phyloP scores from a whole-genome alignment of 2,797 vertebrate species.

The Lophius americanus region DNA sequence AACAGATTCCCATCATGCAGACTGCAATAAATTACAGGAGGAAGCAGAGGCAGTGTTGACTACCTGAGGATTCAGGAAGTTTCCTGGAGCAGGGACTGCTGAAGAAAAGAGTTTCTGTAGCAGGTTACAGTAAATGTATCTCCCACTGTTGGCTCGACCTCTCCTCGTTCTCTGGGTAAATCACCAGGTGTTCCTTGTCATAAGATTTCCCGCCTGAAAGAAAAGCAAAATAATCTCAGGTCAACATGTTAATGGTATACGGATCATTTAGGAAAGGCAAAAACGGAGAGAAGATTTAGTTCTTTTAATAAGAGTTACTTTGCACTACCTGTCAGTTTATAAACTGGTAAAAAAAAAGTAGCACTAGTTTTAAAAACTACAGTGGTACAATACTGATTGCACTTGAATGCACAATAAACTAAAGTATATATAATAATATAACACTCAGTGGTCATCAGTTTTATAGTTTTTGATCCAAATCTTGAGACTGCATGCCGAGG shows the following conservation, averaged over 20 bases:
- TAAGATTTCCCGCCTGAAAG: slow-evolving; percentile 87
- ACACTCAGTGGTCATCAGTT: too few relatives aligned
- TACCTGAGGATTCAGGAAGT: background rate
- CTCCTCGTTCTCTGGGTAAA: slow-evolving; percentile 83
- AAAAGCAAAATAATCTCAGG: background rate
- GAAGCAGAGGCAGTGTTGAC: background rate
- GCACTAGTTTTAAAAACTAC: too few relatives aligned
- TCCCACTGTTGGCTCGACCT: slow-evolving; percentile 87
- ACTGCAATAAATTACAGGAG: background rate
- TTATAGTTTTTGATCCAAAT: too few relatives aligned
- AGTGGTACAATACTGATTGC: background rate
- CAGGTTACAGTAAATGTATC: slow-evolving; percentile 79
- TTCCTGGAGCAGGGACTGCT: background rate
- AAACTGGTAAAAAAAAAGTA: background rate
- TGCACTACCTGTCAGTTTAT: background rate
- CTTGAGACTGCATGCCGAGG: too few relatives aligned
- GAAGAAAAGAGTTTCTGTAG: background rate
- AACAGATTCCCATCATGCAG: background rate
- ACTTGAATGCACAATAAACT: background rate
- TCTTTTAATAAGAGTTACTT: background rate
- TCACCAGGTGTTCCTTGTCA: slow-evolving; percentile 87
- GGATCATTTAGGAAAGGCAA: background rate
- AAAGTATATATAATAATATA: too few relatives aligned
- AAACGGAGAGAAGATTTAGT: background rate
- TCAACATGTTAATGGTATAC: background rate